Evolutionary conservation across 2,888 invertebrate genomes (phyloP).

Genomic region (Lochmaea capreae): DNA sequence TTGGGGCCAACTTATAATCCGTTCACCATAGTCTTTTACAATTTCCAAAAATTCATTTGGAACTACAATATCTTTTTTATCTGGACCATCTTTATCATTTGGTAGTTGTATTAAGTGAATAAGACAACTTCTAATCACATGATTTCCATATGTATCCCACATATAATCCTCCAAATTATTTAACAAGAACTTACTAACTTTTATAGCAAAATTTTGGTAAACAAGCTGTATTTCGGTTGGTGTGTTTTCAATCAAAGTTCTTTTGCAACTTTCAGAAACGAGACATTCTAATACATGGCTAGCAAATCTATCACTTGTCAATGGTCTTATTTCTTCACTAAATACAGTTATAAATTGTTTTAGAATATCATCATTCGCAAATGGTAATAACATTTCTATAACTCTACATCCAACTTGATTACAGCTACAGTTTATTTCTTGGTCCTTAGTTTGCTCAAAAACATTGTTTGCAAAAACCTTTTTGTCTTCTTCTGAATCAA

Average conservation of each 20-base stretch:
- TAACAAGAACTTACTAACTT: conserved; percentile 79
- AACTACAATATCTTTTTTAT: conserved; percentile 51
- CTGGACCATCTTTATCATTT: conserved; percentile 62
- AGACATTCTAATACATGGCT: conserved; percentile 84
- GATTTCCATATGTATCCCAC: conserved; percentile 82
- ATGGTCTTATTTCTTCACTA: conserved; percentile 74
- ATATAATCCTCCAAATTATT: conserved; percentile 90
- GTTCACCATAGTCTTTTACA: conserved; percentile 72
- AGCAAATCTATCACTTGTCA: conserved; percentile 81
- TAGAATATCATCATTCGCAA: conserved; percentile 73
- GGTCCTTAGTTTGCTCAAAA: conserved; percentile 75
- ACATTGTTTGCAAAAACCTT: conserved; percentile 79
- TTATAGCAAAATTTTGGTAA: conserved; percentile 75
- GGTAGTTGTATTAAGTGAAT: conserved; percentile 77
- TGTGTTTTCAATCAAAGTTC: conserved; percentile 63
- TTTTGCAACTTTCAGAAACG: conserved; percentile 69
- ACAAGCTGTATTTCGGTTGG: conserved; percentile 59
- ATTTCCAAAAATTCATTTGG: conserved; percentile 73
- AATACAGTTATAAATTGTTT: conserved; percentile 74
- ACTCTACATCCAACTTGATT: conserved; percentile 86
- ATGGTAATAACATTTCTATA: conserved; percentile 80
- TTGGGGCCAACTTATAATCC: conserved; percentile 81
- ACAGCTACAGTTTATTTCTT: conserved; percentile 78
- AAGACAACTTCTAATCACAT: conserved; percentile 79
- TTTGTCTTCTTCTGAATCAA: conserved; percentile 78